Conservation (phyloP, 2,113 vertebrate species). For the Hydrochoerus hydrochaeris region DNA sequence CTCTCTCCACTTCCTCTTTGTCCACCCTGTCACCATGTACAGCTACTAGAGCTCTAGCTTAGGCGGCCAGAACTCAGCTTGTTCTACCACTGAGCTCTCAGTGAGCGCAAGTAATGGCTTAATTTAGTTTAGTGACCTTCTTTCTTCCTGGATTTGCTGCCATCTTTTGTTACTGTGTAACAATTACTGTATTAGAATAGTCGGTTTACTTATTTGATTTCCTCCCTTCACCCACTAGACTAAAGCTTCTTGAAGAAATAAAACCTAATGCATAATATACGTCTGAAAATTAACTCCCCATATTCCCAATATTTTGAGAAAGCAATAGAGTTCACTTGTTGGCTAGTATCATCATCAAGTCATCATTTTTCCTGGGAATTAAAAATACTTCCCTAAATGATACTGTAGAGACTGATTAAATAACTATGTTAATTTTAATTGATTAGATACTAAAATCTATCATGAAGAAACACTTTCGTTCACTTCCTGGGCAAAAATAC, state of each 20-base stretch:
- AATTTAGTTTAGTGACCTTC: not conserved
- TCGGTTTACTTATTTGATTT: not conserved
- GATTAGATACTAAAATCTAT: constrained; percentile 34
- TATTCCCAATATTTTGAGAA: not conserved
- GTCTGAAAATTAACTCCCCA: not conserved
- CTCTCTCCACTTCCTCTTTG: not conserved
- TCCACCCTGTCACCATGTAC: not conserved
- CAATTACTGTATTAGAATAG: not conserved
- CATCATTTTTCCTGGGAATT: constrained; percentile 45
- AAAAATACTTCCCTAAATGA: constrained; percentile 24
- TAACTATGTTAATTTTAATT: constrained; percentile 51
- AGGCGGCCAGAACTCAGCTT: not conserved
- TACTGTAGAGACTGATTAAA: not conserved
- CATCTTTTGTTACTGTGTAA: not conserved
- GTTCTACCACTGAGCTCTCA: not conserved
- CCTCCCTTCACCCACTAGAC: not conserved
- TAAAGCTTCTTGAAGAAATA: not conserved
- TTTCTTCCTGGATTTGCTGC: not conserved
- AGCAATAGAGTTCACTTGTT: not conserved
- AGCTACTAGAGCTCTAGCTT: not conserved
- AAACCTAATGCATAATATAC: constrained; percentile 8
- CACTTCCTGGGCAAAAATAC: constrained; percentile 22
- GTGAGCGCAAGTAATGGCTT: not conserved
- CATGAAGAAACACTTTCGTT: not conserved
- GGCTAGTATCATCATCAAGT: not conserved